Evolutionary conservation across 2,888 invertebrate species (phyloP).

Genomic region (Ceraclea dissimilis): DNA sequence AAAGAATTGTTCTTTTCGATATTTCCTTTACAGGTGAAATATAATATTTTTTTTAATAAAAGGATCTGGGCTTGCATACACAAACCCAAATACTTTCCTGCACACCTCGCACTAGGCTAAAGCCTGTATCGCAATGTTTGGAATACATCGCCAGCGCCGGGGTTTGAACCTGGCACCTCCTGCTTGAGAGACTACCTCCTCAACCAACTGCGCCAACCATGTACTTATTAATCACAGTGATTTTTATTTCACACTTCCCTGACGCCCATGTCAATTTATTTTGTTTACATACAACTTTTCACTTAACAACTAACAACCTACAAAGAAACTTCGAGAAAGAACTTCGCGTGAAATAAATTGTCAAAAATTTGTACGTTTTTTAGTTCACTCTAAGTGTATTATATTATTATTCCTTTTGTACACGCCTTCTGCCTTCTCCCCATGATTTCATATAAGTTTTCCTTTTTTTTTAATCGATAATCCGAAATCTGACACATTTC

Average conservation of each 20-base stretch:
- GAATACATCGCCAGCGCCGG: no score
- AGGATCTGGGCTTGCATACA: no score
- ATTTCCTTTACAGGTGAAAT: no score
- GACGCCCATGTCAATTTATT: neutral
- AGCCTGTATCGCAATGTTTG: no score
- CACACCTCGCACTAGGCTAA: no score
- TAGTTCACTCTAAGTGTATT: neutral
- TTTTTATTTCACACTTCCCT: neutral
- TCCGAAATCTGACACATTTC: neutral
- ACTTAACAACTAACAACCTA: neutral
- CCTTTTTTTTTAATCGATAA: neutral
- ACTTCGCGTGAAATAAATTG: neutral
- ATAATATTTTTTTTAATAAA: no score
- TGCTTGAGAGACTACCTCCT: no score
- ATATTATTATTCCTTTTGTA: neutral
- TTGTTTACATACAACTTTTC: neutral
- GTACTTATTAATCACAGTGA: no score
- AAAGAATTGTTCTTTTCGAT: no score
- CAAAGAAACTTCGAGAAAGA: neutral
- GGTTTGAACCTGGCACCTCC: no score
- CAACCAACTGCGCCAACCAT: no score
- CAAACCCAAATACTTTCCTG: no score
- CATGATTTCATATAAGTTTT: neutral
- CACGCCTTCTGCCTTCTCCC: neutral
- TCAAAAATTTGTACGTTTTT: neutral